phyloP scores from a whole-genome alignment of 2,888 invertebrate species.

The Ceramica pisi region DNA sequence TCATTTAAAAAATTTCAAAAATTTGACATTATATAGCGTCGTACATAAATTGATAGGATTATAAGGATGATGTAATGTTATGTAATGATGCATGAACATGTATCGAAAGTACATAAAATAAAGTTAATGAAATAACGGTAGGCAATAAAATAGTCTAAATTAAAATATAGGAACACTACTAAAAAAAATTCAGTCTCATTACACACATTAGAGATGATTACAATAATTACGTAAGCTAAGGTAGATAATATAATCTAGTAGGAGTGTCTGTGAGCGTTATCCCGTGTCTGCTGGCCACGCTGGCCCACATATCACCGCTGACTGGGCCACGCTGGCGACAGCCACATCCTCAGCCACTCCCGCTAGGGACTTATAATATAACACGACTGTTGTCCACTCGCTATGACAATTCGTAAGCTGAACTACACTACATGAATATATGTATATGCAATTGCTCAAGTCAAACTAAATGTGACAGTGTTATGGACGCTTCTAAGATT shows the following conservation, averaged over 20 bases:
- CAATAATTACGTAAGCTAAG: conserved; percentile 74
- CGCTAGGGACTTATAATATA: conserved; percentile 70
- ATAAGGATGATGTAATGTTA: conserved; percentile 82
- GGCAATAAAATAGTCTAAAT: conserved; percentile 90
- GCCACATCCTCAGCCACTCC: conserved; percentile 24
- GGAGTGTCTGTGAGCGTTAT: conserved; percentile 50
- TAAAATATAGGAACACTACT: conserved; percentile 90
- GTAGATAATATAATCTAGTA: conserved; percentile 49
- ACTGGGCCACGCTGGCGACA: conserved; percentile 32
- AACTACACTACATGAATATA: conserved; percentile 61
- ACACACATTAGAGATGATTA: conserved; percentile 80
- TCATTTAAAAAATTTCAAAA: conserved; percentile 90
- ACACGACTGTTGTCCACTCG: conserved; percentile 86
- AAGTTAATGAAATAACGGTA: conserved; percentile 87
- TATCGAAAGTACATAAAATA: conserved; percentile 87
- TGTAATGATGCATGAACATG: conserved; percentile 72
- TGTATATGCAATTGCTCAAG: conserved; percentile 54
- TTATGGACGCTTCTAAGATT: conserved; percentile 62
- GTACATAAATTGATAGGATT: conserved; percentile 89
- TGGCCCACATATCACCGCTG: conserved; percentile 3
- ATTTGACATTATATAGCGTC: conserved; percentile 90
- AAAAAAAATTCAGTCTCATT: conserved; percentile 89
- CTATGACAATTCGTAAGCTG: conserved; percentile 67
- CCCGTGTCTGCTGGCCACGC: conserved; percentile 15
- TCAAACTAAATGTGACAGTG: conserved; percentile 56